Evolutionary conservation across 2,113 vertebrate genomes (phyloP).

Genomic region (Thamnophis sirtalis): DNA sequence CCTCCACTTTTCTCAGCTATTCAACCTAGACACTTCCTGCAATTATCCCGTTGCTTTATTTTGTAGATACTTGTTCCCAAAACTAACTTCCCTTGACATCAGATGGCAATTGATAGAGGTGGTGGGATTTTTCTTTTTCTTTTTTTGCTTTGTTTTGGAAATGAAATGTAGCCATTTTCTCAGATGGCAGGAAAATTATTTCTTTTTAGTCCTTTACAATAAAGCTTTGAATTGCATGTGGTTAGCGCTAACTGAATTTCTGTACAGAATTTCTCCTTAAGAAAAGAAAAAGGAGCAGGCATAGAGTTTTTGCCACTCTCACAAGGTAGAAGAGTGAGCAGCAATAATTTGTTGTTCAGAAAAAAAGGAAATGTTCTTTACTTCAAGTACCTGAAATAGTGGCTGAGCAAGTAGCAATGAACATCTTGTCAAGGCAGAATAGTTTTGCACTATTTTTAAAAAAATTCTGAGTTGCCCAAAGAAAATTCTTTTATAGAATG

Average conservation of each 20-base stretch:
- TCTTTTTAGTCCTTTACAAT: slow-evolving; percentile 14
- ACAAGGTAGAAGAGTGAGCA: slow-evolving; percentile 20
- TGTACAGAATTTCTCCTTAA: slow-evolving; percentile 25
- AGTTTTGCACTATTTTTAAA: background rate
- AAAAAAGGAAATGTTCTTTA: background rate
- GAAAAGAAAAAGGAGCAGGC: background rate
- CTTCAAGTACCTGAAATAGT: slow-evolving; percentile 14
- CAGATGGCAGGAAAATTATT: slow-evolving; percentile 23
- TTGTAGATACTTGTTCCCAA: slow-evolving; percentile 31
- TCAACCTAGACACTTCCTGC: background rate
- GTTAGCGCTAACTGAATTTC: slow-evolving; percentile 32
- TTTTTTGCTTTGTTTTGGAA: slow-evolving; percentile 37
- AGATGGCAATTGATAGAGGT: slow-evolving; percentile 28
- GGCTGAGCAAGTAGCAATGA: slow-evolving; percentile 10
- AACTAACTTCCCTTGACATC: slow-evolving; percentile 33
- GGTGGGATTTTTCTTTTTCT: background rate
- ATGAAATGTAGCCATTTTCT: slow-evolving; percentile 44
- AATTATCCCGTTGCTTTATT: slow-evolving; percentile 22
- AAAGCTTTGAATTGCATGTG: slow-evolving; percentile 17
- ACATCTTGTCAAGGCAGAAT: slow-evolving; percentile 6
- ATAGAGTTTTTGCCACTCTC: slow-evolving; percentile 15
- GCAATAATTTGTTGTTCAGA: background rate
- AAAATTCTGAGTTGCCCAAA: background rate
- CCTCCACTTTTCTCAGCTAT: slow-evolving; percentile 2
- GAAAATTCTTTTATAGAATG: background rate